Evolutionary conservation across 2,888 invertebrate genomes (phyloP).

Genomic region (Polyommatus icarus): DNA sequence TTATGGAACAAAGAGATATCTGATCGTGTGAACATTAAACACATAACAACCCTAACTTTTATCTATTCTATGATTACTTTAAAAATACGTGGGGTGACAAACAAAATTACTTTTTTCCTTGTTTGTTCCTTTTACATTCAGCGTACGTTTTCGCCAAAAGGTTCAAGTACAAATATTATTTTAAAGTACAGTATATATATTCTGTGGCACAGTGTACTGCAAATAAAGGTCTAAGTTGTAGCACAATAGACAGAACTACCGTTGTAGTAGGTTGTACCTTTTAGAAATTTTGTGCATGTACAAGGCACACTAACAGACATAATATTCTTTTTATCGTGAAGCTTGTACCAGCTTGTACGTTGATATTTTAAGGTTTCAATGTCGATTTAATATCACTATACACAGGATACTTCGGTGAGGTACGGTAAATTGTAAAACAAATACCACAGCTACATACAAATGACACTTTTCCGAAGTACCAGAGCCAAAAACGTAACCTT

Average conservation of each 20-base stretch:
- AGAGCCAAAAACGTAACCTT: neutral
- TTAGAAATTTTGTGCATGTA: no score
- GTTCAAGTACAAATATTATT: neutral
- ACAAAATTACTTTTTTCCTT: neutral
- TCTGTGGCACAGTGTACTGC: neutral
- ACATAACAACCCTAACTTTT: slow-evolving; percentile 10
- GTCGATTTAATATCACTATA: no score
- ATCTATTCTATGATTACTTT: slow-evolving; percentile 14
- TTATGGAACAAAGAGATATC: slow-evolving; percentile 17
- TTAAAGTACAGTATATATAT: no score
- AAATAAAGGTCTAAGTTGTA: neutral
- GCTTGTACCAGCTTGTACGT: no score
- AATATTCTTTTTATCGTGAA: no score
- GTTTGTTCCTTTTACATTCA: slow-evolving; percentile 1
- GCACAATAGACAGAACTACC: neutral
- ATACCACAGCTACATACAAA: no score
- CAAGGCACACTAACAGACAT: no score
- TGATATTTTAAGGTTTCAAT: no score
- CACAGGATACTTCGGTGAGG: no score
- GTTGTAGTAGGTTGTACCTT: no score
- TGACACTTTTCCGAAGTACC: neutral
- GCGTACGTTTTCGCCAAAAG: neutral
- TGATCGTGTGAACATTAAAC: slow-evolving; percentile 17
- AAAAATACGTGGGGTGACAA: slow-evolving; percentile 14
- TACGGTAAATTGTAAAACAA: no score